phyloP scores from a whole-genome alignment of 2,113 vertebrate species.

The Geococcyx californianus region DNA sequence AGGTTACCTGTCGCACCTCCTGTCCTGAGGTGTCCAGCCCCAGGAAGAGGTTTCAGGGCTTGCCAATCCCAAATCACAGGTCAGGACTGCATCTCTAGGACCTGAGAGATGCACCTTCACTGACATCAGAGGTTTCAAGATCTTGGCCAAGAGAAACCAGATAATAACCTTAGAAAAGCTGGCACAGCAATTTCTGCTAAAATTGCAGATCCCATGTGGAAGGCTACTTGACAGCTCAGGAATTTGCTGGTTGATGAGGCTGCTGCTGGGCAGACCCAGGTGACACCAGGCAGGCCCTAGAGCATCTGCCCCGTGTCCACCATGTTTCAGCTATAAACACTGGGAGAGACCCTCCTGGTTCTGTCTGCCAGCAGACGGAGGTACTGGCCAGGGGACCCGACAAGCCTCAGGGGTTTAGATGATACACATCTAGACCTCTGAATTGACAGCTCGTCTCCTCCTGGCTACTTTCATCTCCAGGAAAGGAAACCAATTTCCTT shows the following conservation, averaged over 20 bases:
- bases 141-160: background rate
- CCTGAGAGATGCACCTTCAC: background rate
- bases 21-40: background rate
- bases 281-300: accelerated
- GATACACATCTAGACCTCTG: background rate
- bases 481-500: slow-evolving; percentile 37
- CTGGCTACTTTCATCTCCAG: background rate
- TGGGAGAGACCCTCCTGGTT: background rate
- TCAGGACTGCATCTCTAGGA: background rate
- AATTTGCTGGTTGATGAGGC: background rate
- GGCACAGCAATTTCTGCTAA: background rate
- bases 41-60: background rate
- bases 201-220: background rate
- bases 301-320: background rate
- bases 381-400: background rate
- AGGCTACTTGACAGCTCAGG: background rate
- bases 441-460: background rate
- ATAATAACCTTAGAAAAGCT: background rate
- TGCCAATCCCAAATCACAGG: background rate
- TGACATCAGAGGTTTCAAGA: background rate
- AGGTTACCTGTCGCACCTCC: background rate
- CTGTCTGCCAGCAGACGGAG: background rate
- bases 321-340: background rate
- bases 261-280: background rate
- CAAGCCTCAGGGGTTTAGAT: background rate